These are phyloP conservation scores for Holcopasites calliopsidis DNA, from an alignment of 1,140 invertebrate species.

Conservation along the genomic window DNA sequence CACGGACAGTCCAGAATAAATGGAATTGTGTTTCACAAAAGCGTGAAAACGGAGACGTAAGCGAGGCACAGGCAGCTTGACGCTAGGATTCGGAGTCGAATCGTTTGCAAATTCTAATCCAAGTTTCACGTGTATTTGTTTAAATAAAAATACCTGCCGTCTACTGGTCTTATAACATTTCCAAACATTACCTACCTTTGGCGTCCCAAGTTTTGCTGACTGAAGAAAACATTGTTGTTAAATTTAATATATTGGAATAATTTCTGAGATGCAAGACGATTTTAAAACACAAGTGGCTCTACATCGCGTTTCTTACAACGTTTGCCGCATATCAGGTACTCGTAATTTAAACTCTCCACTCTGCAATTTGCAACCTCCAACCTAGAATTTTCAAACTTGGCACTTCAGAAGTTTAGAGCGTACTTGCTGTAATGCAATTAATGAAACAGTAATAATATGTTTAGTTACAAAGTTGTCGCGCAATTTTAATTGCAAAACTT, in stretches of 20 bases:
- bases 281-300: too few relatives aligned
- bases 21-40: conserved; percentile 35
- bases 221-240: neutral
- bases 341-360: neutral
- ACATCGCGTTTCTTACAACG: too few relatives aligned
- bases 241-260: too few relatives aligned
- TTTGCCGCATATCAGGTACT: too few relatives aligned
- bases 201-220: conserved; percentile 19
- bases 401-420: neutral
- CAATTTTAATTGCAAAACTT: too few relatives aligned
- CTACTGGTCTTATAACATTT: neutral
- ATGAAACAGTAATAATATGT: too few relatives aligned
- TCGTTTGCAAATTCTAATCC: conserved; percentile 28
- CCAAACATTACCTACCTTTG: conserved; percentile 14
- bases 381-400: conserved; percentile 2
- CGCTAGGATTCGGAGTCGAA: neutral
- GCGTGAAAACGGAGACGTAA: conserved; percentile 20
- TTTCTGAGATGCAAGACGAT: too few relatives aligned
- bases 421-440: neutral
- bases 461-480: too few relatives aligned
- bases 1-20: neutral
- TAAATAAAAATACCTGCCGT: conserved; percentile 23
- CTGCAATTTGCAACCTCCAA: neutral
- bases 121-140: conserved; percentile 2
- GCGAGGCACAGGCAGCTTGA: neutral